Conservation (phyloP, 37 sponge, comb jelly and placozoan genomes). For the Tethya wilhelma region DNA sequence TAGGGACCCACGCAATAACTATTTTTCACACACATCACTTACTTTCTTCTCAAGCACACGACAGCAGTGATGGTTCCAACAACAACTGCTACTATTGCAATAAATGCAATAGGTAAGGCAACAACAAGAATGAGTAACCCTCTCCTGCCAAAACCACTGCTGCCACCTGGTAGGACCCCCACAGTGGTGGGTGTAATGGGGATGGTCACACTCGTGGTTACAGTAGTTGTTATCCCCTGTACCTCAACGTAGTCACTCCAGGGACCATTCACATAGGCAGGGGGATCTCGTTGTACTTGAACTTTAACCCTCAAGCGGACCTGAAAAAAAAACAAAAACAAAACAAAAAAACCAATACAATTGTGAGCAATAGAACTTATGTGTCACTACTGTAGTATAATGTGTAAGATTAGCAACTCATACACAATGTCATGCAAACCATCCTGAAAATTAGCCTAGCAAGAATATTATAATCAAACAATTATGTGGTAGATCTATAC, state of each 20-base stretch:
- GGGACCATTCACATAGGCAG: neutral
- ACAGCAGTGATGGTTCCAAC: no score
- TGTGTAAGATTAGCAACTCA: neutral
- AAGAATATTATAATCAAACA: no score
- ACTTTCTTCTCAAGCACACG: neutral
- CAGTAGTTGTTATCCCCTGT: conserved; percentile 15
- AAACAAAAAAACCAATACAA: no score
- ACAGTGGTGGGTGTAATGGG: neutral
- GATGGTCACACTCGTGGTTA: neutral
- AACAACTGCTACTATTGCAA: no score
- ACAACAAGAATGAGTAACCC: neutral
- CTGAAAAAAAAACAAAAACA: neutral
- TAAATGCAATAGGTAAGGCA: no score
- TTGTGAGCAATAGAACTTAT: no score
- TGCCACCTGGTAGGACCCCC: neutral
- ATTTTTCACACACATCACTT: neutral
- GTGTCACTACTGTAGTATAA: no score
- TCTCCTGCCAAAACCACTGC: neutral
- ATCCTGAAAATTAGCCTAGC: no score
- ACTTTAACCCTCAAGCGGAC: neutral
- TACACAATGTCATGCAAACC: neutral
- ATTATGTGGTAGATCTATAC: no score
- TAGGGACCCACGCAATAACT: neutral
- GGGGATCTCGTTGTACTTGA: conserved; percentile 10
- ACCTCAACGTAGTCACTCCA: conserved; percentile 31